Conservation (phyloP, 2,888 invertebrate genomes). For the Syrista parreyssii region DNA sequence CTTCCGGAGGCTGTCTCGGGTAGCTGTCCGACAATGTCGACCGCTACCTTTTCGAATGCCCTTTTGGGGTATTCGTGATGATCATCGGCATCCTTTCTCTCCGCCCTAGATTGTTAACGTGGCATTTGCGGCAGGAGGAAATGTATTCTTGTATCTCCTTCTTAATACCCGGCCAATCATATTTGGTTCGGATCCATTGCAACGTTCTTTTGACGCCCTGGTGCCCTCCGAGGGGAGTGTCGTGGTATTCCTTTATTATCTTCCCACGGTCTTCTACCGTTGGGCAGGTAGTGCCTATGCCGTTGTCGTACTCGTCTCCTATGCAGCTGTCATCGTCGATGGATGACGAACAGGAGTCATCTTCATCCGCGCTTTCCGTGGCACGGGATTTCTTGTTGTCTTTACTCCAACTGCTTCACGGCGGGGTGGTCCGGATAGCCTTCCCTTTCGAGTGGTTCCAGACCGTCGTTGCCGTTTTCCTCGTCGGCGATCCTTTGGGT, state of each 20-base stretch:
- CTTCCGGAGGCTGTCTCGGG: conserved; percentile 4
- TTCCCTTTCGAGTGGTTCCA: too few relatives aligned
- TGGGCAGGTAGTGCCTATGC: too few relatives aligned
- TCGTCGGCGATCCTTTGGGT: not conserved
- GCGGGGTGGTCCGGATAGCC: too few relatives aligned
- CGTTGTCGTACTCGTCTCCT: too few relatives aligned
- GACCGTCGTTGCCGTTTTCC: too few relatives aligned
- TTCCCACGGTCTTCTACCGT: too few relatives aligned
- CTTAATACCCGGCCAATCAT: conserved; percentile 35
- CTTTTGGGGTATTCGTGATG: conserved; percentile 18
- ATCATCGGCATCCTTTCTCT: conserved; percentile 20
- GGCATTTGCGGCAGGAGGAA: conserved; percentile 33
- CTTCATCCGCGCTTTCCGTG: too few relatives aligned
- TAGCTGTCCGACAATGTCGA: conserved; percentile 30
- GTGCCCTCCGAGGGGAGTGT: conserved; percentile 20
- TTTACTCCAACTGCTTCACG: too few relatives aligned
- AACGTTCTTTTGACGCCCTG: conserved; percentile 26
- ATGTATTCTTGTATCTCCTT: conserved; percentile 27
- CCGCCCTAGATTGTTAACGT: conserved; percentile 14
- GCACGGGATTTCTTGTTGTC: too few relatives aligned
- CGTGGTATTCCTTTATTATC: conserved; percentile 16
- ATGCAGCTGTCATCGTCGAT: too few relatives aligned
- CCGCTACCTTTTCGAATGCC: conserved; percentile 13
- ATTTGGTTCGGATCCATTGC: conserved; percentile 26
- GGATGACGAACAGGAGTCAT: too few relatives aligned